Conservation (phyloP, 2,113 vertebrate genomes). For the Dolichallabes microphthalmus region DNA sequence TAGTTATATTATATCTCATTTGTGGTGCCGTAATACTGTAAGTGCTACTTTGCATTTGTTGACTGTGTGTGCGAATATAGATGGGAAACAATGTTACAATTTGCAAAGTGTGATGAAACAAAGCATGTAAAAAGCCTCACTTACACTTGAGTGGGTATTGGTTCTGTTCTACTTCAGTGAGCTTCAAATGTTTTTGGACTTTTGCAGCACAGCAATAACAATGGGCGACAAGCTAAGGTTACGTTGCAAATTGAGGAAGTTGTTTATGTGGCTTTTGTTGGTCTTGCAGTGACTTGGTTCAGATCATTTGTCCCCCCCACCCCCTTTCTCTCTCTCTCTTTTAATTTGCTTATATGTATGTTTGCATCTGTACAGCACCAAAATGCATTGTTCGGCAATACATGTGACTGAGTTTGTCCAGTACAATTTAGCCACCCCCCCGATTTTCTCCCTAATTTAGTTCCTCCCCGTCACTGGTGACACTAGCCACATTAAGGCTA, state of each 20-base stretch:
- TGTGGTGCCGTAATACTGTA: not conserved
- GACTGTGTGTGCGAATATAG: too few relatives aligned
- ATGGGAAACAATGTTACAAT: too few relatives aligned
- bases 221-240: not conserved
- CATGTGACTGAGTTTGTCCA: too few relatives aligned
- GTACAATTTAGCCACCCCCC: too few relatives aligned
- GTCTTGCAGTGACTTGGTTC: not conserved
- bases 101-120: not conserved
- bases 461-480: too few relatives aligned
- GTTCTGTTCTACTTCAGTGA: not conserved
- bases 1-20: not conserved
- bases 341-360: too few relatives aligned
- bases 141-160: not conserved
- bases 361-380: too few relatives aligned
- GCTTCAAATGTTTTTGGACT: not conserved
- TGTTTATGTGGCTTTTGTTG: not conserved
- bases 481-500: too few relatives aligned
- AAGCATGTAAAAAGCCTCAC: not conserved
- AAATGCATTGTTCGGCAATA: too few relatives aligned
- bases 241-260: not conserved
- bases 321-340: too few relatives aligned
- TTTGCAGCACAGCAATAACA: not conserved
- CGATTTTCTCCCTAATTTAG: too few relatives aligned
- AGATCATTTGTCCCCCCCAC: not conserved
- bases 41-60: too few relatives aligned